phyloP scores from a whole-genome alignment of 2,888 invertebrate genomes.

The Nemotelus nigrinus region DNA sequence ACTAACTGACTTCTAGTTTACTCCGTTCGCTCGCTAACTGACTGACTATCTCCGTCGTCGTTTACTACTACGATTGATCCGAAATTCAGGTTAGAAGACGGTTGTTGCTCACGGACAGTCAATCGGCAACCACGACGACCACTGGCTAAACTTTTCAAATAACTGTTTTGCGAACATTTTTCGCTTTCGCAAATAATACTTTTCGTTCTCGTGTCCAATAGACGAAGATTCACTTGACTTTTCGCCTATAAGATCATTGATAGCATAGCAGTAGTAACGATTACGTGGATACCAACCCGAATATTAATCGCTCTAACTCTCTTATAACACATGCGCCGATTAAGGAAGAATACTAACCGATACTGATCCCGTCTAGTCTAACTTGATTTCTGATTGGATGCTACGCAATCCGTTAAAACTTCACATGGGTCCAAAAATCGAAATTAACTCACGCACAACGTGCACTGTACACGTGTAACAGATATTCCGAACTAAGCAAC shows the following conservation, averaged over 20 bases:
- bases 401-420: not conserved
- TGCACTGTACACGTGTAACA: slow-evolving; percentile 22
- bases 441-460: not conserved
- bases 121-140: not conserved
- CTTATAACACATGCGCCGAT: too few relatives aligned
- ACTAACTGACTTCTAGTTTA: too few relatives aligned
- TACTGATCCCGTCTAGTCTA: too few relatives aligned
- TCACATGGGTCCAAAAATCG: not conserved
- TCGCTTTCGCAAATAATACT: not conserved
- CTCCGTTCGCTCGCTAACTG: too few relatives aligned
- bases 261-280: not conserved
- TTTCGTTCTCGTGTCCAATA: not conserved
- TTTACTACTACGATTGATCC: not conserved
- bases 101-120: too few relatives aligned
- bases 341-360: too few relatives aligned
- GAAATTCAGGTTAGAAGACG: too few relatives aligned
- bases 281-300: not conserved
- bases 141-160: slow-evolving; percentile 4
- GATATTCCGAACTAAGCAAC: not conserved
- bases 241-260: not conserved
- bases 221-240: too few relatives aligned
- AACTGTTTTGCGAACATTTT: not conserved
- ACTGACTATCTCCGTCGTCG: not conserved
- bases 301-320: not conserved
- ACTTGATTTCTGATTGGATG: not conserved